Base-by-base conservation (phyloP, 1,140 invertebrate species). In the Dermatophagoides farinae region DNA sequence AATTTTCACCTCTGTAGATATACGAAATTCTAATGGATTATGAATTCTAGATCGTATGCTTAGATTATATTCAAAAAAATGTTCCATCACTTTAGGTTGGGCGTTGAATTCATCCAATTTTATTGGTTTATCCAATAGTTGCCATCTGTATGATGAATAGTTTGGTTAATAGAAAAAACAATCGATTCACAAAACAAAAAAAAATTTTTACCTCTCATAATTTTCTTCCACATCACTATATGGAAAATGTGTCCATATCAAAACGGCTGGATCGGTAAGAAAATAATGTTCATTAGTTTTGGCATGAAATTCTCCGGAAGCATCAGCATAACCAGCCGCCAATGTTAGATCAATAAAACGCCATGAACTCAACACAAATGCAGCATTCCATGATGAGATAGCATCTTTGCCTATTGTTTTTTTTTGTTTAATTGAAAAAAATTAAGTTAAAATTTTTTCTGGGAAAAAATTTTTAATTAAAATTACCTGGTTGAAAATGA, bases 221-320 rank as follows among this genome's bases (percentile, higher is more conserved):
- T 71, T 61, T 9, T 57, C 60, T 60, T 71, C 70, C 12, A 66
- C 51, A 50, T 70, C 65, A 62, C 75, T 70, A 64, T 76, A 75
- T 0, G 77, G 77, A 63, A 72, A 77, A 65, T 78, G 77, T 18
- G 77, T 74, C 67, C 72, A 76, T 55, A 77, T 76, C 61, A 78
- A 68, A 40, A 75, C 70, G 60, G 76, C 73, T 1, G 76, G 76
- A 65, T 78, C 76, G 2, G 77, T 76, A 22, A 77, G 69, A 66
- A 78, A 78, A 65, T 66, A 73, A 55, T 72, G 69, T 44, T 73
- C 71, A 41, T 70, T 67, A 0, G 72, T 60, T 46, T 66, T 69
- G 6, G 59, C 22, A 57, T 68, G 66, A 58, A 68, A 72, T 52
- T 64, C 64, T 9, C 71, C 70, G 0, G 67, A 64, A 39, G 69